A percentile compares a stretch with the other conserved stretches of the same genome.
These are phyloP conservation scores for Hucho hucho DNA, from an alignment of 2,113 vertebrate genomes.

Conservation along the genomic window DNA sequence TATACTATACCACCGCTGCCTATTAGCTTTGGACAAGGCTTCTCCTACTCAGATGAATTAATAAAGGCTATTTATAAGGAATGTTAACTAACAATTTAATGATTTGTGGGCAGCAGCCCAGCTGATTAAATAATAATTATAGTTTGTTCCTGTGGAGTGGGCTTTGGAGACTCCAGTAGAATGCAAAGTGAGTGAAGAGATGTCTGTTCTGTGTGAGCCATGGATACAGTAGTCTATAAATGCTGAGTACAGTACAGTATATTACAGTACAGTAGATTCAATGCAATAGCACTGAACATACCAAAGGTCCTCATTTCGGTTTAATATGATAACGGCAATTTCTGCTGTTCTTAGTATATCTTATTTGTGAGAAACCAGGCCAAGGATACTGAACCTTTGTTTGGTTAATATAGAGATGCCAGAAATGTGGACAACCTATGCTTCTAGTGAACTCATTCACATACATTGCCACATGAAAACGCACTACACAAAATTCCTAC, in stretches of 20 bases:
- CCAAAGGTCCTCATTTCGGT: too few species aligned
- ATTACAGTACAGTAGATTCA: too few species aligned
- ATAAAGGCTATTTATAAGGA: conserved; percentile 79
- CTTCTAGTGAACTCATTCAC: background rate
- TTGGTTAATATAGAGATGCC: background rate
- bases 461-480: background rate
- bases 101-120: conserved; percentile 78
- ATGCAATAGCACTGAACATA: too few species aligned
- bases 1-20: conserved; percentile 79
- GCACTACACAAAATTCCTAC: background rate
- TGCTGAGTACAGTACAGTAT: too few species aligned
- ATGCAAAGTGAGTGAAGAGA: conserved; percentile 45
- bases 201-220: background rate
- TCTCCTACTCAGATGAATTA: conserved; percentile 77
- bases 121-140: conserved; percentile 78
- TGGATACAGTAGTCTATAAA: too few species aligned
- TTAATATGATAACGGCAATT: too few species aligned
- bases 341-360: too few species aligned
- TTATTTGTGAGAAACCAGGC: background rate
- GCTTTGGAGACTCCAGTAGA: conserved; percentile 61
- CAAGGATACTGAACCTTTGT: background rate
- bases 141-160: conserved; percentile 67
- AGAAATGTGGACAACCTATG: background rate
- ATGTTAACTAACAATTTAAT: conserved; percentile 82
- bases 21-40: conserved; percentile 73